Evolutionary conservation across 2,113 vertebrate species (phyloP).

Genomic region (Probosciger aterrimus): DNA sequence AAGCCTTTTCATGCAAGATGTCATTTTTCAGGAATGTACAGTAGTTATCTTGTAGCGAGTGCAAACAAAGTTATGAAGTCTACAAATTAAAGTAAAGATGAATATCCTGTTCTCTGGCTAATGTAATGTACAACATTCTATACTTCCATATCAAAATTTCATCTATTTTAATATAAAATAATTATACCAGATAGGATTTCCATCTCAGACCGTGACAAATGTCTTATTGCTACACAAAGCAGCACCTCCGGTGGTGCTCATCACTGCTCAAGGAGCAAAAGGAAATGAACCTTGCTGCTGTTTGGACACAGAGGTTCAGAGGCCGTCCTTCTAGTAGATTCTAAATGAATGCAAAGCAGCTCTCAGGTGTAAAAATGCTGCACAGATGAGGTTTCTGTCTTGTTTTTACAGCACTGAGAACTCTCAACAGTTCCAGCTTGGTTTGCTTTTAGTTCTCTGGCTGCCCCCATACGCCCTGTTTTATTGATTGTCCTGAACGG

Average conservation of each 20-base stretch:
- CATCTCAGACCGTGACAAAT: slow-evolving; percentile 25
- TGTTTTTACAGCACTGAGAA: neutral
- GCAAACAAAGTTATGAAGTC: slow-evolving; percentile 60
- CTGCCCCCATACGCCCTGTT: rapidly evolving
- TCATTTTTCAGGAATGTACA: slow-evolving; percentile 58
- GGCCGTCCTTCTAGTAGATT: neutral
- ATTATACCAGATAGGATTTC: slow-evolving; percentile 65
- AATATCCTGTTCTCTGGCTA: slow-evolving; percentile 52
- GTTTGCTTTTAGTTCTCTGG: neutral
- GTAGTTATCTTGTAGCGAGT: slow-evolving; percentile 50
- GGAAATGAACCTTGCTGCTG: neutral
- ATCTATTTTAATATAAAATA: slow-evolving; percentile 73
- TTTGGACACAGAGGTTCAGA: neutral
- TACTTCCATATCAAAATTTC: slow-evolving; percentile 63
- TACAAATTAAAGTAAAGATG: slow-evolving; percentile 64
- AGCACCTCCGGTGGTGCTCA: slow-evolving; percentile 53
- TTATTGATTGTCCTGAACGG: neutral
- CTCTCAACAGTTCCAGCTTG: neutral
- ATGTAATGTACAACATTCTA: slow-evolving; percentile 42
- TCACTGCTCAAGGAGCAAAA: neutral
- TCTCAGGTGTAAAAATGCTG: neutral
- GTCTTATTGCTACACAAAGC: slow-evolving; percentile 1
- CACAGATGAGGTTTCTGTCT: neutral
- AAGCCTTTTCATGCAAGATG: slow-evolving; percentile 47
- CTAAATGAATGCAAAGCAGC: neutral